A percentile compares a stretch with the other conserved stretches of the same genome.
These are phyloP conservation scores for Campoplex capitator DNA, from an alignment of 2,888 invertebrate genomes.

Conservation along the genomic window DNA sequence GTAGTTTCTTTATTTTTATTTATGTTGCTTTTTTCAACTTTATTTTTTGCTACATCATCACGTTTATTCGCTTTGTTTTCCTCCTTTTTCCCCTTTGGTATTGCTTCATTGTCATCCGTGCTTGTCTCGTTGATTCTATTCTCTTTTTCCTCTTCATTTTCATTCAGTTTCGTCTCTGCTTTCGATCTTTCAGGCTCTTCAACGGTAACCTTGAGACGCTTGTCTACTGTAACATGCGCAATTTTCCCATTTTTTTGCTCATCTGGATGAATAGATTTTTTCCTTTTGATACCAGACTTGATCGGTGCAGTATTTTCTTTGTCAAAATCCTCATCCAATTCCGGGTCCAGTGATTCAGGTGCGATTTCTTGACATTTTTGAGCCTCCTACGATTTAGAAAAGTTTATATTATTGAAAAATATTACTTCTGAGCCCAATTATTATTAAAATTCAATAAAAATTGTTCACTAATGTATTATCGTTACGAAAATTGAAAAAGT, in stretches of 20 bases:
- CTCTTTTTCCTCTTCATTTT: constrained; percentile 17
- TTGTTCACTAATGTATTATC: not conserved
- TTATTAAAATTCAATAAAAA: not conserved
- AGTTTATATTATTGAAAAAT: not conserved
- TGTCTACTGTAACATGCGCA: not conserved
- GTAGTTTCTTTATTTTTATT: not conserved
- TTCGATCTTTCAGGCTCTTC: constrained; percentile 32
- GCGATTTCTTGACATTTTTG: constrained; percentile 7
- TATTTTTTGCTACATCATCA: not conserved
- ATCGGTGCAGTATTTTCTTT: constrained; percentile 77
- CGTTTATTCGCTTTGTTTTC: not conserved
- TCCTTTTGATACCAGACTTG: constrained; percentile 44
- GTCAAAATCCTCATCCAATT: constrained; percentile 73
- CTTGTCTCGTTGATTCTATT: not conserved
- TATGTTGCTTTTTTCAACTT: constrained; percentile 15
- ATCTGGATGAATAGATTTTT: constrained; percentile 34
- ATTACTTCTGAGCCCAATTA: not conserved
- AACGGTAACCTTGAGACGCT: constrained; percentile 11
- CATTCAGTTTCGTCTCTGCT: not conserved
- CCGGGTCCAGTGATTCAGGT: not conserved
- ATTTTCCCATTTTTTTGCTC: constrained; percentile 24
- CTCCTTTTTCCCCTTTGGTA: not conserved
- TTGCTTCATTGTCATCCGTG: not conserved
- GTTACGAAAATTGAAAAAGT: not conserved
- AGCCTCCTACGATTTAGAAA: constrained; percentile 12